phyloP scores from a whole-genome alignment of 2,113 vertebrate genomes.

The Dolichallabes microphthalmus region DNA sequence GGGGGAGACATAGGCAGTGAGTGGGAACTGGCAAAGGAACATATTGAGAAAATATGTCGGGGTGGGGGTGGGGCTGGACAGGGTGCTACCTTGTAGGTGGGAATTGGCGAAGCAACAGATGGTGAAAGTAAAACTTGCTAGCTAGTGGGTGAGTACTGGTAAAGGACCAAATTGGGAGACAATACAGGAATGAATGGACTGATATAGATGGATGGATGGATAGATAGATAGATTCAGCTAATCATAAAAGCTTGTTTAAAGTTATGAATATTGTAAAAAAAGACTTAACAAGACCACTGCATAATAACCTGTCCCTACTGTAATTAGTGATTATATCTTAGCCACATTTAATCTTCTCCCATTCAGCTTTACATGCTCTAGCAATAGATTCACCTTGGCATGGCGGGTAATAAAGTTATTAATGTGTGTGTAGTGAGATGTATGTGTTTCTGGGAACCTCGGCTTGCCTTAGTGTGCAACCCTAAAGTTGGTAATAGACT shows the following conservation, averaged over 20 bases:
- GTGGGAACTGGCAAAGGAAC: not conserved
- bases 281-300: too few species aligned
- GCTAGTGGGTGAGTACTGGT: not conserved
- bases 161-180: not conserved
- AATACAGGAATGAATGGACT: not conserved
- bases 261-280: not conserved
- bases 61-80: not conserved
- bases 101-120: not conserved
- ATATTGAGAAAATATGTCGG: not conserved
- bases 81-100: not conserved
- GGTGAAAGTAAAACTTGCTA: not conserved
- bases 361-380: not conserved
- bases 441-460: slow-evolving; percentile 8
- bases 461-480: not conserved
- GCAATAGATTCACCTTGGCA: slow-evolving; percentile 1
- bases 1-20: not conserved
- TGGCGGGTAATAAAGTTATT: slow-evolving; percentile 13
- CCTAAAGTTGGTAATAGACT: slow-evolving; percentile 18
- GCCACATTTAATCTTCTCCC: not conserved
- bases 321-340: not conserved
- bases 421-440: not conserved
- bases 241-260: not conserved
- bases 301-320: not conserved
- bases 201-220: not conserved
- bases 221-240: not conserved